A percentile compares a stretch with the other conserved stretches of the same genome.
Conservation (phyloP, 2,888 invertebrate species). For the Schizotus pectinicornis region DNA sequence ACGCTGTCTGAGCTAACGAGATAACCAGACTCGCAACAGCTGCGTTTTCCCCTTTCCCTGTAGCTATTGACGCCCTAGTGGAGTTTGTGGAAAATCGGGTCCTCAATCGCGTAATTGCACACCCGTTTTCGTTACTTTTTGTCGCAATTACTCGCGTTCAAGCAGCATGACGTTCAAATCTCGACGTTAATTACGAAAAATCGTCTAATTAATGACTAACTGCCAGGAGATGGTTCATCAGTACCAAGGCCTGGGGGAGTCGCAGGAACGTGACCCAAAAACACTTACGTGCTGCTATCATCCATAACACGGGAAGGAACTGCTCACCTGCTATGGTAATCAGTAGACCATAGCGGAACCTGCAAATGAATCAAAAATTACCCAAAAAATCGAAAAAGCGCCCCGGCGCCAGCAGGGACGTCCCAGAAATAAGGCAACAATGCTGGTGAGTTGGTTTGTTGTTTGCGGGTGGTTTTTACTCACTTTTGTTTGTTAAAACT, state of each 20-base stretch:
- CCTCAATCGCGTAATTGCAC: too few relatives aligned
- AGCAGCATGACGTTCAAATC: too few relatives aligned
- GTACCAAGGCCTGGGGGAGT: not conserved
- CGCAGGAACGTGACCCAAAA: not conserved
- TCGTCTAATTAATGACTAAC: too few relatives aligned
- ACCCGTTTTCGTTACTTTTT: too few relatives aligned
- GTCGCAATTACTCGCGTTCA: too few relatives aligned
- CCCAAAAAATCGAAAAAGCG: not conserved
- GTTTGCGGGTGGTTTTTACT: not conserved
- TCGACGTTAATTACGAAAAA: too few relatives aligned
- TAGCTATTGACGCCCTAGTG: too few relatives aligned
- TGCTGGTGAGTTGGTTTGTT: not conserved
- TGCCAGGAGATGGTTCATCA: too few relatives aligned
- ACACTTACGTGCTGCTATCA: constrained; percentile 31
- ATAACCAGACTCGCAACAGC: too few relatives aligned
- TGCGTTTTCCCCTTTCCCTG: too few relatives aligned
- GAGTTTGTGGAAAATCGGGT: too few relatives aligned
- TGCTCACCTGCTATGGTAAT: constrained; percentile 26
- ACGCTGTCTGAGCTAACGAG: too few relatives aligned
- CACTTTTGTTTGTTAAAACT: constrained; percentile 11
- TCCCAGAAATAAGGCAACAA: not conserved
- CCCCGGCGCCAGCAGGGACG: not conserved
- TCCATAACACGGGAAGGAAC: constrained; percentile 30
- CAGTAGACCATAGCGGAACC: constrained; percentile 34
- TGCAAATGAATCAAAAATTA: constrained; percentile 21